These are phyloP conservation scores for Luperina nickerlii DNA, from an alignment of 2,888 invertebrate species.

Conservation along the genomic window DNA sequence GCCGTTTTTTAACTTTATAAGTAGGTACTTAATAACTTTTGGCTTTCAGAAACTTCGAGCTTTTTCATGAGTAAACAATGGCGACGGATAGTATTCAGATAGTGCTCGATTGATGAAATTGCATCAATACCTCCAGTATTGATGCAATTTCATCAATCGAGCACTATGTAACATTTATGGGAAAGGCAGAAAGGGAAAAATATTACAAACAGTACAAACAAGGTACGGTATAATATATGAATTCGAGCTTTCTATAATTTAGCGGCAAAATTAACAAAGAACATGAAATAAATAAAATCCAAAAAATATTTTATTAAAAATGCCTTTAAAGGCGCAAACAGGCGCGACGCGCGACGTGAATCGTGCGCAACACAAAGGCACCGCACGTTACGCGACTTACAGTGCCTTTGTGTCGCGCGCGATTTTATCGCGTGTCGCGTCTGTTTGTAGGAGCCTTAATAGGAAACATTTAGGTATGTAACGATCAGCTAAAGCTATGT, in stretches of 20 bases:
- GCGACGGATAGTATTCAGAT: background rate
- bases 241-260: background rate
- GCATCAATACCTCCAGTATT: too few species aligned
- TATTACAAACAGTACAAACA: background rate
- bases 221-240: background rate
- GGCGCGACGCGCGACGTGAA: too few species aligned
- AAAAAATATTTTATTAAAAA: slow-evolving; percentile 4
- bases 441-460: too few species aligned
- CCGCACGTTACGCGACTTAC: too few species aligned
- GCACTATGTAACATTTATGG: background rate
- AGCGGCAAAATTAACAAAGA: slow-evolving; percentile 1
- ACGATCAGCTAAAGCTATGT: background rate
- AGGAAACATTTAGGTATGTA: background rate
- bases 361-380: too few species aligned
- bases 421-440: too few species aligned
- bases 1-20: background rate
- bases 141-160: slow-evolving; percentile 8
- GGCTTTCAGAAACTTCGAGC: background rate
- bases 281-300: background rate
- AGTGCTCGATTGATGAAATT: too few species aligned
- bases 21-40: background rate
- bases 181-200: background rate
- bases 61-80: background rate
- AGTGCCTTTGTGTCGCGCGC: too few species aligned
- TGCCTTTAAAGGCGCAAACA: too few species aligned